phyloP scores from a whole-genome alignment of 1,140 invertebrate species.

The Aphaenogaster rudis region DNA sequence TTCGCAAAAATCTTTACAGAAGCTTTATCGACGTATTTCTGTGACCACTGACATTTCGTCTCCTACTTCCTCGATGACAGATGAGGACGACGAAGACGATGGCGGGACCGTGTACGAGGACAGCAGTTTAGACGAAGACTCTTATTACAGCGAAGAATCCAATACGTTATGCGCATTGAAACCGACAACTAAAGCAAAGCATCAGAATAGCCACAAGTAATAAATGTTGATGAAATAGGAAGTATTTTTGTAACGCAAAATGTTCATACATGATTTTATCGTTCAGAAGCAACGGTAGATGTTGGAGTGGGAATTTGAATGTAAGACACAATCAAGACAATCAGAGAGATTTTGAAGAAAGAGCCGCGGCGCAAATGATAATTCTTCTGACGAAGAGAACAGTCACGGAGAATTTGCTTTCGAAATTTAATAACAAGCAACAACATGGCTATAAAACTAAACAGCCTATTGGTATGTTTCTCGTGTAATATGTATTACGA shows the following conservation, averaged over 20 bases:
- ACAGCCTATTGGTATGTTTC: conserved; percentile 81
- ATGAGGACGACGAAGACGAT: conserved; percentile 81
- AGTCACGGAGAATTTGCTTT: conserved; percentile 77
- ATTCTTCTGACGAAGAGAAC: conserved; percentile 88
- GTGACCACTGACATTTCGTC: conserved; percentile 79
- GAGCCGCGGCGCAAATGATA: conserved; percentile 90
- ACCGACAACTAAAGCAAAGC: conserved; percentile 69
- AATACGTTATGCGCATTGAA: conserved; percentile 69
- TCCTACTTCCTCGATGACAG: conserved; percentile 77
- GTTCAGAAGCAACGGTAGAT: conserved; percentile 83
- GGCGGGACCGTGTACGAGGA: conserved; percentile 75
- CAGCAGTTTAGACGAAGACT: conserved; percentile 83
- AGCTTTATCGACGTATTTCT: conserved; percentile 77
- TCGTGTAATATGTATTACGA: not conserved
- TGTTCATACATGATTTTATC: conserved; percentile 22
- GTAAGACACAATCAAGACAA: conserved; percentile 94
- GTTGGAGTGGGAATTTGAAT: conserved; percentile 91
- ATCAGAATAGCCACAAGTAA: conserved; percentile 63
- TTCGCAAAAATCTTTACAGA: conserved; percentile 74
- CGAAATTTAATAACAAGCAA: conserved; percentile 75
- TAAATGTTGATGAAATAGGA: conserved; percentile 39
- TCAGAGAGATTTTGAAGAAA: conserved; percentile 93
- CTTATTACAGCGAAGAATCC: conserved; percentile 83
- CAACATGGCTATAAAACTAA: conserved; percentile 76
- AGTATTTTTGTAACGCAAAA: conserved; percentile 28